phyloP scores from a whole-genome alignment of 2,113 vertebrate species.

The Lophius piscatorius region DNA sequence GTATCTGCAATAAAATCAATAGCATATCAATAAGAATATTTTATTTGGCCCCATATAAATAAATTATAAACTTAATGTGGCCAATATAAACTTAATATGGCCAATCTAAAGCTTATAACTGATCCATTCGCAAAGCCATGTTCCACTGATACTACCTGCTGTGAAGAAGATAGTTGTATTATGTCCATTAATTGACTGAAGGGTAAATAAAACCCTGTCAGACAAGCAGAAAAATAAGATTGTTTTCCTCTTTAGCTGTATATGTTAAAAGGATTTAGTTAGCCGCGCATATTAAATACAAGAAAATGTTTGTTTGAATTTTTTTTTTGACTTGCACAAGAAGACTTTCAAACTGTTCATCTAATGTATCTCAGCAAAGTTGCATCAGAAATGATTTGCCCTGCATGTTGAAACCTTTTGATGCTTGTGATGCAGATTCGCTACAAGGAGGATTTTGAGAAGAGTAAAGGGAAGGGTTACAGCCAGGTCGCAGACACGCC shows the following conservation, averaged over 20 bases:
- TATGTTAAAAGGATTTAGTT: conserved; percentile 31
- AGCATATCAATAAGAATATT: conserved; percentile 3
- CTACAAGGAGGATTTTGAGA: conserved; percentile 98
- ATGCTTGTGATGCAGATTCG: conserved; percentile 80
- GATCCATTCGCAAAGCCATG: neutral
- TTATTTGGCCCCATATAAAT: neutral
- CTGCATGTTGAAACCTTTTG: neutral
- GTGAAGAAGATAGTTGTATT: no score
- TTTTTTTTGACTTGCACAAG: no score
- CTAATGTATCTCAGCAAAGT: no score
- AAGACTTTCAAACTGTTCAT: no score
- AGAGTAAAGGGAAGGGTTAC: conserved; percentile 95
- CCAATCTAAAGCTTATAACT: neutral
- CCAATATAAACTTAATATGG: conserved; percentile 1
- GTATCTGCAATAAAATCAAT: neutral
- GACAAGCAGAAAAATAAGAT: no score
- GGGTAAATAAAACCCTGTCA: no score
- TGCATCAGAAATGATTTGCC: neutral
- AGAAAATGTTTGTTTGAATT: conserved; percentile 5
- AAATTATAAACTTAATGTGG: neutral
- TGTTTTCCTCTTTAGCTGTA: neutral
- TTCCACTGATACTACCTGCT: no score
- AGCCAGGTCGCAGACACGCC: conserved; percentile 94
- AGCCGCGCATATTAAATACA: conserved; percentile 30
- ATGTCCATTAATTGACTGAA: no score